Evolutionary conservation across 2,888 invertebrate genomes (phyloP), one percentile per base, ranked within the genome.

Genomic region (Ptycholaimellus sp.): DNA sequence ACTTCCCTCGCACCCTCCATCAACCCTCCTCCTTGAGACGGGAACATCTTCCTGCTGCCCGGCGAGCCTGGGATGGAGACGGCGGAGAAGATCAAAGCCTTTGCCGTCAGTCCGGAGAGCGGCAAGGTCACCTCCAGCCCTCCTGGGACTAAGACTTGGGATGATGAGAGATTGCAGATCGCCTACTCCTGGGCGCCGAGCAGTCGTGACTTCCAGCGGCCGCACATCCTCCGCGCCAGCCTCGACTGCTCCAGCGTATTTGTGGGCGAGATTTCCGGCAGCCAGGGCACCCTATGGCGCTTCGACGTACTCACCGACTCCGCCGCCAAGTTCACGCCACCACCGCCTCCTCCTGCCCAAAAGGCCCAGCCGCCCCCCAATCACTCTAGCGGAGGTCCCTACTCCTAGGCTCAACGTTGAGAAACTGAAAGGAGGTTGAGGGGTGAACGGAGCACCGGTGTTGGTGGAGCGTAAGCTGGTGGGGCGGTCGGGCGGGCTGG

Each of bases 211-310:
- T 68, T 79, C 53, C 57, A 63, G 38, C 71, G 71, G 55, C 82
- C 82, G 0, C 83, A 83, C 59, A 79, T 78, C 56, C 62, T 83
- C 3, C 72, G 73, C n/a, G 72, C 73, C 1, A 67, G 71, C 1
- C 52, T 62, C 0, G 72, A 76, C 59, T 78, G 74, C 19, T 62
- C 63, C 32, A 56, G 64, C 37, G 67, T 80, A 7, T 82, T 73
- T 57, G 74, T 81, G 1, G 78, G 75, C 0, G 80, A 82, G 56
- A 63, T 81, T 38, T 40, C 45, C 17, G 65, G 70, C 51, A 72
- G 73, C 1, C 68, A 66, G 50, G 66, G 50, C 6, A 40, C 46
- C 13, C 41, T 54, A n/a, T 54, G 54, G 52, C 43, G 46, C 35
- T 49, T 54, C 30, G 49, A 50, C 2, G n/a, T 14, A 13, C 31